Evolutionary conservation across 2,797 vertebrate genomes (phyloP), one percentile per base, ranked within the genome.

Genomic region (Fistularia tabacaria): DNA sequence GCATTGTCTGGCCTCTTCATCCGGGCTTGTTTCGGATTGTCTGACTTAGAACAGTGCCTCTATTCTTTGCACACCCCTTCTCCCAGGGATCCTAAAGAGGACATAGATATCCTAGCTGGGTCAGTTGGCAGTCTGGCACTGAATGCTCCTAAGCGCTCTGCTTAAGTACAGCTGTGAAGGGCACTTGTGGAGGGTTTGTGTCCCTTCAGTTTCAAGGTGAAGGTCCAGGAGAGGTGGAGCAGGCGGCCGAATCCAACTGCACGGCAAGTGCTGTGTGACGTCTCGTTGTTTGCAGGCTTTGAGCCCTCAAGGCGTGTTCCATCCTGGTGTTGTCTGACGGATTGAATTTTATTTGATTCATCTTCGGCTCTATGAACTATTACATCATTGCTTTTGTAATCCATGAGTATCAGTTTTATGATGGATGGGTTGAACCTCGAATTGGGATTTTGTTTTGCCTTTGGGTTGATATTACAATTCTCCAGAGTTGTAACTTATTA

Each of bases 41-140:
- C 80, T 79, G 61, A 45, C 40, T 48, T 57, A 49, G 57, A 87
- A 87, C 86, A 87, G 85, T 70, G 81, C 63, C 36, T 54, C 83
- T 72, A 82, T 86, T 89, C 80, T 90, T 76, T 59, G 50, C 62
- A 9, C 54, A 46, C 51, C 7, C 6, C 54, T 74, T 78, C 71
- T 78, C 77, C 61, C 76, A 74, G 71, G 73, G 71, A 81, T 81
- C 64, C 80, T 79, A 81, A 85, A 85, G 81, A 73, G 83, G 79
- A 80, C 81, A 66, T 75, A 61, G 86, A 86, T 86, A 89, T 82
- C 81, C 81, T 74, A 88, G 77, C 75, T 40, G 57, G 74, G 81
- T 76, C 40, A 52, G 63, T 81, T 77, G 54, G 81, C 75, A 66
- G 73, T 68, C 64, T 38, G 78, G 77, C 74, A 74, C 74, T 79